Conservation (phyloP, 2,888 invertebrate genomes). For the Chrysolina haemoptera region DNA sequence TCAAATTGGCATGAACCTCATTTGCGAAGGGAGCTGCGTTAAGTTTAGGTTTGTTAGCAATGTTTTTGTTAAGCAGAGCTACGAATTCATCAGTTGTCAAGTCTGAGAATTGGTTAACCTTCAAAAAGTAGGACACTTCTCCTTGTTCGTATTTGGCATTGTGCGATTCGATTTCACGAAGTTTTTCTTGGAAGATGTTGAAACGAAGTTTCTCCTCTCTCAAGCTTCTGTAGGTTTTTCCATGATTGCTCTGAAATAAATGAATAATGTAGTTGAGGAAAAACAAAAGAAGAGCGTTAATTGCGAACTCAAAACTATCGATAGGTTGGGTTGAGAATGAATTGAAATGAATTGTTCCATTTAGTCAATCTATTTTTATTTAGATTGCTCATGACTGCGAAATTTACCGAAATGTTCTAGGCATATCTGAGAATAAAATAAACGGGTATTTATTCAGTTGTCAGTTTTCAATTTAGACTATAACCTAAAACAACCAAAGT, state of each 20-base stretch:
- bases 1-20: neutral
- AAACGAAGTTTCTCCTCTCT: conserved; percentile 36
- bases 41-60: neutral
- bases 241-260: conserved; percentile 31
- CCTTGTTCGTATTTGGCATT: conserved; percentile 41
- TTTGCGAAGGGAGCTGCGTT: neutral
- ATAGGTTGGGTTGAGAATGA: too few relatives aligned
- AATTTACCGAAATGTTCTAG: too few relatives aligned
- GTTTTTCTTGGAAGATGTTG: conserved; percentile 37
- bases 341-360: too few relatives aligned
- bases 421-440: too few relatives aligned
- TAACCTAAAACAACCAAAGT: too few relatives aligned
- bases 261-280: neutral
- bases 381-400: too few relatives aligned
- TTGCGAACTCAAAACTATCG: too few relatives aligned
- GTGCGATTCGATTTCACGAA: conserved; percentile 38
- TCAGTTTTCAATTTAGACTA: too few relatives aligned
- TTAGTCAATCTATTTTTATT: too few relatives aligned
- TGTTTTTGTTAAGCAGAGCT: conserved; percentile 12
- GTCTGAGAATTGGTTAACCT: conserved; percentile 42
- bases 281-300: neutral
- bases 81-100: conserved; percentile 40
- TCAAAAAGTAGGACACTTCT: conserved; percentile 33
- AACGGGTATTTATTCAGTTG: too few relatives aligned
- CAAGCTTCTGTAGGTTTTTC: conserved; percentile 33